Evolutionary conservation across 2,888 invertebrate species (phyloP), one percentile per base, ranked within the genome.

Genomic region (Pocota personata): DNA sequence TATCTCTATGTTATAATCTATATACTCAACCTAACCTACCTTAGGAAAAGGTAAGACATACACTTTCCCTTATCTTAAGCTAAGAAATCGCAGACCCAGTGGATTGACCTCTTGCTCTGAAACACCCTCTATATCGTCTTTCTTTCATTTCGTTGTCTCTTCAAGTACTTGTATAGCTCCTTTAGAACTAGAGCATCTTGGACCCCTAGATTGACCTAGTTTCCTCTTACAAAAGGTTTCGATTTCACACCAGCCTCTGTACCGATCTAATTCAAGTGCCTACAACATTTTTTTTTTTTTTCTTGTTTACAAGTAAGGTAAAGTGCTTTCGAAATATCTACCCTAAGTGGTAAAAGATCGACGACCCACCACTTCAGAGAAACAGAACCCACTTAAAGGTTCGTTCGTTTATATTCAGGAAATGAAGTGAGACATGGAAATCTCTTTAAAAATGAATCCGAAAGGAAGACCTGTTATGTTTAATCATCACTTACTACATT

Each of bases 351-450:
- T 8, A 58, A 64, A 60, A 66, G 78, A 83, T 83, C 72, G 60
- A 60, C 78, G 57, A 58, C 24, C 50, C 55, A 50, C 48, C 60
- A 66, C 76, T 82, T 71, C 43, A 82, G 12, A 37, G 21, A 30
- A 52, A 64, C 43, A 43, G 24, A 43, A 43, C 62, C 75, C 57
- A 75, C 75, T 75, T 57, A 75, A 12, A 21, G 46, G 55, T 46
- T 57, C 35, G 24, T 77, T 71, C 52, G 43, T 69, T 55, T 50
- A 35, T 67, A 46, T 72, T 71, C 67, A 84, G 83, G 73, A 79
- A 84, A 75, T 75, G 62, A 84, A 84, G 52, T 69, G 48, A 66
- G 27, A 72, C 27, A 78, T 66, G 32, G 66, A 78, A 77, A 71
- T 72, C 71, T 52, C 19, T 52, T 58, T 32, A 10, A 58, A 60